A percentile compares a stretch with the other conserved stretches of the same genome.
Evolutionary conservation across 2,888 invertebrate species (phyloP).

Genomic region (Caenorhabditis wallacei): DNA sequence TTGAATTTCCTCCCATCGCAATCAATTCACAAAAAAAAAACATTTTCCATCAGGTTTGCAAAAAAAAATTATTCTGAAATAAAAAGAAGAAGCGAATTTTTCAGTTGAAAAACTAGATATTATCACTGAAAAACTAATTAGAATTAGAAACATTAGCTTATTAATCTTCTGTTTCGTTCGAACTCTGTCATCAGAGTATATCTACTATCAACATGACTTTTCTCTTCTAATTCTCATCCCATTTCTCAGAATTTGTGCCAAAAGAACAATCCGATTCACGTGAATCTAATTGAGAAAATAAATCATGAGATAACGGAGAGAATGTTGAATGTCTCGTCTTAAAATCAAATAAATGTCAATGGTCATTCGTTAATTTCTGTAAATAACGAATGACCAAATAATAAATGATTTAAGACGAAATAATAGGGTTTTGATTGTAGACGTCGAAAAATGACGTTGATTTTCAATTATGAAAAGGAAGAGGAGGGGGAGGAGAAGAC

Average conservation of each 20-base stretch:
- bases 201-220: background rate
- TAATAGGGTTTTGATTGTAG: background rate
- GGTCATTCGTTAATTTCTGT: background rate
- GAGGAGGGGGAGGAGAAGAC: background rate
- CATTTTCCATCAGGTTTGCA: no score
- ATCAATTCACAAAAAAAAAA: no score
- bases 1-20: no score
- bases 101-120: no score
- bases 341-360: conserved; percentile 12
- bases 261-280: conserved; percentile 24
- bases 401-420: background rate
- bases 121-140: no score
- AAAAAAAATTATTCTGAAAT: no score
- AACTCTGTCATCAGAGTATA: background rate
- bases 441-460: conserved; percentile 23
- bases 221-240: background rate
- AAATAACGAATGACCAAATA: background rate
- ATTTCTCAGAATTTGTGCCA: background rate
- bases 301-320: background rate
- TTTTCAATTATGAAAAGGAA: conserved; percentile 12
- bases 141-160: no score
- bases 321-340: background rate
- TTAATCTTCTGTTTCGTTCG: no score
- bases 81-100: no score
- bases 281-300: background rate